These are phyloP conservation scores for Zosterops hypoxanthus DNA, from an alignment of 2,113 vertebrate species.

Conservation along the genomic window DNA sequence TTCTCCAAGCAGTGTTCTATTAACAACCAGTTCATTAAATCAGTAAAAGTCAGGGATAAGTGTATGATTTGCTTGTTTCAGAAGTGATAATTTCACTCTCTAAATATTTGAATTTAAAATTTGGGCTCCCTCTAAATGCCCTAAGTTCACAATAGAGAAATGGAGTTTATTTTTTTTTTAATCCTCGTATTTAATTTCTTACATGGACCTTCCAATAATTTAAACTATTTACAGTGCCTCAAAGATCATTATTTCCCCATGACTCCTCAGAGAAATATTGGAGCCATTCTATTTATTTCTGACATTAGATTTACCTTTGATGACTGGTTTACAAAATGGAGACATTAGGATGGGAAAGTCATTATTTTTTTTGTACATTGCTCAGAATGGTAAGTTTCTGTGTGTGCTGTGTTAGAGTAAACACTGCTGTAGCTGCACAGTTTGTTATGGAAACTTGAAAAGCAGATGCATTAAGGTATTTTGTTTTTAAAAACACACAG, in stretches of 20 bases:
- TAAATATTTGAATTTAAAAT: constrained; percentile 73
- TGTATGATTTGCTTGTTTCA: constrained; percentile 54
- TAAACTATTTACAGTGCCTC: constrained; percentile 75
- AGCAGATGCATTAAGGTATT: constrained; percentile 38
- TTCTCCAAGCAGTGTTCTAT: not conserved
- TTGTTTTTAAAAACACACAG: not conserved
- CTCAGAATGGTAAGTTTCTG: constrained; percentile 35
- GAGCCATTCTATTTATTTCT: constrained; percentile 68
- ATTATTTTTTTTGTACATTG: constrained; percentile 67
- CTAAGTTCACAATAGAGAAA: constrained; percentile 44
- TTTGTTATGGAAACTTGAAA: constrained; percentile 45
- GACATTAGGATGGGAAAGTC: constrained; percentile 65
- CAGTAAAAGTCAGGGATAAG: constrained; percentile 50
- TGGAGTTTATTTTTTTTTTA: constrained; percentile 23
- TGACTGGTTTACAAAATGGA: constrained; percentile 73
- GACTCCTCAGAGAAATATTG: constrained; percentile 67
- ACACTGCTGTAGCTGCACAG: constrained; percentile 8
- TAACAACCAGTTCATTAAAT: constrained; percentile 56
- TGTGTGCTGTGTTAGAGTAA: constrained; percentile 40
- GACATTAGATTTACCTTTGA: constrained; percentile 72
- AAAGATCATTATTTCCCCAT: constrained; percentile 67
- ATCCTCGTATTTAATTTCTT: constrained; percentile 67
- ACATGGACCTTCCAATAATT: constrained; percentile 71
- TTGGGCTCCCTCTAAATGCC: constrained; percentile 56
- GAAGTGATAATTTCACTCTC: constrained; percentile 52